Conservation (phyloP, 2,113 vertebrate genomes). For the Typhlomys cinereus region DNA sequence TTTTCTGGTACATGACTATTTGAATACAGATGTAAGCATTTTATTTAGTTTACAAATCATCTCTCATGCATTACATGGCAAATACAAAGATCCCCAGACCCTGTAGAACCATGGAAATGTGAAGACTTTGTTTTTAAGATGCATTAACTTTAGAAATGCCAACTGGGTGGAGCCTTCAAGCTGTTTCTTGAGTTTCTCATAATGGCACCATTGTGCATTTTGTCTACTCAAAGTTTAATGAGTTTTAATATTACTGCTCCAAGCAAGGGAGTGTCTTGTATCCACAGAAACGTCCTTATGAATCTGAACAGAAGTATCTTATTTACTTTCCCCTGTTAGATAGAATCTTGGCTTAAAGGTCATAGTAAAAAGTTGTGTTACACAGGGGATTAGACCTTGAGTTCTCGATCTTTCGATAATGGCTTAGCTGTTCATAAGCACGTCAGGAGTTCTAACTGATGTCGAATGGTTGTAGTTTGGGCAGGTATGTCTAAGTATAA, state of each 20-base stretch:
- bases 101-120: neutral
- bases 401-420: neutral
- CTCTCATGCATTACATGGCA: conserved; percentile 5
- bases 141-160: conserved; percentile 63
- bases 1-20: conserved; percentile 18
- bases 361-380: conserved; percentile 37
- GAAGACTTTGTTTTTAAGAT: conserved; percentile 59
- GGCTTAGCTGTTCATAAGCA: conserved; percentile 5
- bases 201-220: conserved; percentile 79
- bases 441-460: neutral
- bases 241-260: conserved; percentile 81
- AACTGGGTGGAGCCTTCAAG: conserved; percentile 61
- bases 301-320: conserved; percentile 75
- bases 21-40: conserved; percentile 36
- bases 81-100: conserved; percentile 24
- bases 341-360: conserved; percentile 68
- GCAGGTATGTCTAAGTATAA: neutral
- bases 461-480: neutral
- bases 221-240: conserved; percentile 77
- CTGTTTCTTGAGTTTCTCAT: conserved; percentile 69
- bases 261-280: conserved; percentile 76
- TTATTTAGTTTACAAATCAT: neutral
- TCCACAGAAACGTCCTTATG: conserved; percentile 83
- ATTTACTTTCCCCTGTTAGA: conserved; percentile 71
- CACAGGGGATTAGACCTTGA: neutral